These are phyloP conservation scores for Hippocampus abdominalis DNA, from an alignment of 2,113 vertebrate species.

Conservation along the genomic window DNA sequence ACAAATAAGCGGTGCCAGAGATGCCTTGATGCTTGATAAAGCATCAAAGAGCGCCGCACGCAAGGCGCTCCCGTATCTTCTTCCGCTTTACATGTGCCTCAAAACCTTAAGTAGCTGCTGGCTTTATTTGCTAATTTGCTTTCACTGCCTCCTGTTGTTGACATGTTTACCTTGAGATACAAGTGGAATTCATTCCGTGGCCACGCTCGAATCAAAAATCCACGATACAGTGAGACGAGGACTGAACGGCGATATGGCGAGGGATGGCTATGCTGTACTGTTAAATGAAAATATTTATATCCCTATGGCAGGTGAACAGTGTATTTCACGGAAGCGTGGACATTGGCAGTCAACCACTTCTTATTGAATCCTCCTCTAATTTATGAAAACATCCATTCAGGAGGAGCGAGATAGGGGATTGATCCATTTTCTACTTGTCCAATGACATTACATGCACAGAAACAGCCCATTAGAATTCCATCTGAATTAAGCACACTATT, in stretches of 20 bases:
- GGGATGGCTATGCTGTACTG: no score
- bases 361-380: neutral
- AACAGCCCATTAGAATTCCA: neutral
- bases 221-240: no score
- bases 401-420: neutral
- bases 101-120: constrained; percentile 50
- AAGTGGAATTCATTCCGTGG: neutral
- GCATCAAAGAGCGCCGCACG: constrained; percentile 52
- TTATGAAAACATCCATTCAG: neutral
- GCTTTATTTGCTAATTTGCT: constrained; percentile 12
- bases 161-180: neutral
- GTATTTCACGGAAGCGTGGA: neutral
- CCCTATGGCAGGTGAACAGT: neutral
- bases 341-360: neutral
- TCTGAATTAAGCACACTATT: neutral
- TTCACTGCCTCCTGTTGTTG: neutral
- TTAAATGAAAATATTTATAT: no score
- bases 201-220: neutral
- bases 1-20: constrained; percentile 54
- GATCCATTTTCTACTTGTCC: neutral
- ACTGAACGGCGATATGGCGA: no score
- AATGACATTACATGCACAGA: neutral
- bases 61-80: constrained; percentile 49
- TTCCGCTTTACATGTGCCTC: constrained; percentile 46
- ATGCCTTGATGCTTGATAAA: constrained; percentile 58